These are phyloP conservation scores for Monomorium pharaonis DNA, from an alignment of 1,140 invertebrate genomes.

Conservation along the genomic window DNA sequence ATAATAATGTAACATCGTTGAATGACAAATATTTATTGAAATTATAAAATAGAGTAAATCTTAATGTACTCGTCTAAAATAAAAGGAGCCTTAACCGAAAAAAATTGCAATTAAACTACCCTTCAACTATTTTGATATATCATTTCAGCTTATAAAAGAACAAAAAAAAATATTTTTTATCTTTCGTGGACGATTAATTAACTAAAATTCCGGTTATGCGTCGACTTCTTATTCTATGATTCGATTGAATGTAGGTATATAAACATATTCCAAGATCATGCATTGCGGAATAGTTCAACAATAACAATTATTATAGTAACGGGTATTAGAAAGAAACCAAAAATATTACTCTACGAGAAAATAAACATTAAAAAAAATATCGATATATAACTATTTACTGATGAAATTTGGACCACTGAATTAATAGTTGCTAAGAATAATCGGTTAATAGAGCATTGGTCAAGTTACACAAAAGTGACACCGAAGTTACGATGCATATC, in stretches of 20 bases:
- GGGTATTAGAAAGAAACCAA: conserved; percentile 6
- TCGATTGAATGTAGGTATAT: conserved; percentile 27
- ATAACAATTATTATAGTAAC: background rate
- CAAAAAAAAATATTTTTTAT: background rate
- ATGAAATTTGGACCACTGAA: conserved; percentile 68
- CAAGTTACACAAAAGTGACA: conserved; percentile 58
- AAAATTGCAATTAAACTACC: conserved; percentile 36
- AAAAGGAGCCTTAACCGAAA: conserved; percentile 22
- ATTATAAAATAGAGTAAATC: conserved; percentile 37
- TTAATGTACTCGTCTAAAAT: conserved; percentile 41
- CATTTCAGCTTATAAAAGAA: background rate
- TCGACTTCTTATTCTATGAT: conserved; percentile 17
- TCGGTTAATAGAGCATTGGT: conserved; percentile 61
- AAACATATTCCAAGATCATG: conserved; percentile 3
- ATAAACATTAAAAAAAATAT: conserved; percentile 32
- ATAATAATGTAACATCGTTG: conserved; percentile 24
- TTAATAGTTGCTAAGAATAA: conserved; percentile 61
- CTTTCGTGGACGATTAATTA: background rate
- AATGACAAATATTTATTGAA: conserved; percentile 37
- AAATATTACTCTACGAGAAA: conserved; percentile 45
- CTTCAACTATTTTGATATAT: conserved; percentile 19
- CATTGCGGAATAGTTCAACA: conserved; percentile 14
- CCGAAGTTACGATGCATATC: conserved; percentile 45
- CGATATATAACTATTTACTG: conserved; percentile 46
- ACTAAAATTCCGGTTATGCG: conserved; percentile 24